phyloP scores from a whole-genome alignment of 2,113 vertebrate genomes.

The Craseonycteris thonglongyai region DNA sequence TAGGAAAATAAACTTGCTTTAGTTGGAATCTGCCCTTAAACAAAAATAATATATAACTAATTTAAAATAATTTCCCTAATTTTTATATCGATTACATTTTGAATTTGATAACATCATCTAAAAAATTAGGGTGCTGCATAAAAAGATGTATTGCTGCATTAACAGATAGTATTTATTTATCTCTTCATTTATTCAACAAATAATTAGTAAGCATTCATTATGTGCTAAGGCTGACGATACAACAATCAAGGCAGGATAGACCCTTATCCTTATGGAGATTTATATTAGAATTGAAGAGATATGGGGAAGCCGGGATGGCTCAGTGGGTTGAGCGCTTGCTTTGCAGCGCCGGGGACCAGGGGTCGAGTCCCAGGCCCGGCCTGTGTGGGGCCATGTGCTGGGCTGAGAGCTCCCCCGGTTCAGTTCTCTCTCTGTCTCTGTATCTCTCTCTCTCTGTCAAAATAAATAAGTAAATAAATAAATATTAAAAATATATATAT shows the following conservation, averaged over 20 bases:
- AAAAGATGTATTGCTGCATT: background rate
- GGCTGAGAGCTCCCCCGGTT: too few relatives aligned
- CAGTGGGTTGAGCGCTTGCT: too few relatives aligned
- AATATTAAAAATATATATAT: background rate
- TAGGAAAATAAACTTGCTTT: background rate
- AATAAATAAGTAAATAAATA: too few relatives aligned
- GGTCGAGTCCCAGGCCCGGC: too few relatives aligned
- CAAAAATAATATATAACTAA: background rate
- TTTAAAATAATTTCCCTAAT: conserved; percentile 12
- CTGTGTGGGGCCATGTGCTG: too few relatives aligned
- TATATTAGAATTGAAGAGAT: background rate
- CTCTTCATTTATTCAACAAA: background rate
- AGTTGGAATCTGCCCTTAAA: background rate
- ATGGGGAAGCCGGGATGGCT: too few relatives aligned
- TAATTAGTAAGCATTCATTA: background rate
- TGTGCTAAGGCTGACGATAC: background rate
- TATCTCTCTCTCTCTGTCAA: too few relatives aligned
- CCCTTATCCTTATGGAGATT: background rate
- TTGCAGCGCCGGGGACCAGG: too few relatives aligned
- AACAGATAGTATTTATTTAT: background rate
- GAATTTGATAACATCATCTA: background rate
- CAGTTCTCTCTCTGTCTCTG: too few relatives aligned
- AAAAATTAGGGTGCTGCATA: background rate
- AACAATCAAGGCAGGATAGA: background rate
- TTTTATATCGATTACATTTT: background rate